Percentiles rank a stretch among this genome's conserved stretches.
These are phyloP conservation scores for Aricia agestis DNA, from an alignment of 1,140 invertebrate species.

Conservation along the genomic window DNA sequence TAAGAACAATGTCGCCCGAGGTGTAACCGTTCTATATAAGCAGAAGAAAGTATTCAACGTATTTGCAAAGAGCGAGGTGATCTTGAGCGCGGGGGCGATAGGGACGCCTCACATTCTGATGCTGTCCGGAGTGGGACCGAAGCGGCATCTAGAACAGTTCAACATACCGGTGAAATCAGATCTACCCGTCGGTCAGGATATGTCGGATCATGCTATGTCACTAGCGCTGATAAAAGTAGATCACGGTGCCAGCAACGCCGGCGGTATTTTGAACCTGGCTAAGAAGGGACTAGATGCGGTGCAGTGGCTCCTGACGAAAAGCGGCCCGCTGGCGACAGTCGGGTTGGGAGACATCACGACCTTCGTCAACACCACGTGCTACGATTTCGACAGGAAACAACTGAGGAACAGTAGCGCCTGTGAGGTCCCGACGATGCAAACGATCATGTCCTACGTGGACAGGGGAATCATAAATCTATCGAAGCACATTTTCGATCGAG, in stretches of 20 bases:
- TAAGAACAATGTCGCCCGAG: slow-evolving; percentile 79
- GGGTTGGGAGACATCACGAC: slow-evolving; percentile 72
- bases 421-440: slow-evolving; percentile 40
- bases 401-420: slow-evolving; percentile 37
- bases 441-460: slow-evolving; percentile 27
- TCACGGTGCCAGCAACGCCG: slow-evolving; percentile 37
- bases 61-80: slow-evolving; percentile 80
- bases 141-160: slow-evolving; percentile 75
- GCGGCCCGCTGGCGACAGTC: slow-evolving; percentile 68
- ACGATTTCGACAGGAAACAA: slow-evolving; percentile 49
- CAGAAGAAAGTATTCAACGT: slow-evolving; percentile 40
- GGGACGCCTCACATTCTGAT: slow-evolving; percentile 84
- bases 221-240: slow-evolving; percentile 61
- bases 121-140: slow-evolving; percentile 85
- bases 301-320: slow-evolving; percentile 34
- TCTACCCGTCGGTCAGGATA: slow-evolving; percentile 83
- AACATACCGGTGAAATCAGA: slow-evolving; percentile 78
- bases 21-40: slow-evolving; percentile 67
- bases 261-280: slow-evolving; percentile 42
- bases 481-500: slow-evolving; percentile 38
- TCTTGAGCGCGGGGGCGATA: slow-evolving; percentile 82
- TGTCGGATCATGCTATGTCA: slow-evolving; percentile 83
- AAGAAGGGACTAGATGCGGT: slow-evolving; percentile 57
- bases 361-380: slow-evolving; percentile 71
- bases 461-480: slow-evolving; percentile 17